Evolutionary conservation across 2,888 invertebrate species (phyloP).

Genomic region (Cheilosia soror): DNA sequence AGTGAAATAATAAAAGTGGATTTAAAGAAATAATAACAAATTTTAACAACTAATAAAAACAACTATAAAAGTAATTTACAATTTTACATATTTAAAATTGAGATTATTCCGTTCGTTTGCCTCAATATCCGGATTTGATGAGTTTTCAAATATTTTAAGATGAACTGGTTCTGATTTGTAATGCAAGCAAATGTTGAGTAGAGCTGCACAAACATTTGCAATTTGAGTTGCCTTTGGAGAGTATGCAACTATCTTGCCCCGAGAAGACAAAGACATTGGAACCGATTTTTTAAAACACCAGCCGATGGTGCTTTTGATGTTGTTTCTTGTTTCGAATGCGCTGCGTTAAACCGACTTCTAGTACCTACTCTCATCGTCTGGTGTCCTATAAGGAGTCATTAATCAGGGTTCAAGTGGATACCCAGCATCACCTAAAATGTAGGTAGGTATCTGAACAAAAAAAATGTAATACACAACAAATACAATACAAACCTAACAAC

Average conservation of each 20-base stretch:
- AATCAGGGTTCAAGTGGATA: conserved; percentile 55
- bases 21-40: too few relatives aligned
- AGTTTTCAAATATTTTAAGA: background rate
- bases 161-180: conserved; percentile 9
- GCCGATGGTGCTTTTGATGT: conserved; percentile 27
- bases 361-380: background rate
- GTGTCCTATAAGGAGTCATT: conserved; percentile 41
- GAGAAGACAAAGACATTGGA: conserved; percentile 49
- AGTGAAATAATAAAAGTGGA: too few relatives aligned
- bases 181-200: conserved; percentile 46
- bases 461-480: background rate
- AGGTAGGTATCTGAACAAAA: too few relatives aligned
- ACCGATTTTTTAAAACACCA: conserved; percentile 42
- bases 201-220: conserved; percentile 39
- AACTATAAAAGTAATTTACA: too few relatives aligned
- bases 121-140: background rate
- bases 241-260: conserved; percentile 33
- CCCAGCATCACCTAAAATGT: conserved; percentile 55
- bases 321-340: conserved; percentile 31
- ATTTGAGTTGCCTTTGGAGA: conserved; percentile 40
- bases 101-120: conserved; percentile 8
- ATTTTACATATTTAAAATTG: too few relatives aligned
- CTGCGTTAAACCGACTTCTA: conserved; percentile 32
- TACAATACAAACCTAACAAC: background rate
- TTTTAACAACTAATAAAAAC: too few relatives aligned